Conservation (phyloP, 1,140 invertebrate genomes). For the Arctopsyche grandis region DNA sequence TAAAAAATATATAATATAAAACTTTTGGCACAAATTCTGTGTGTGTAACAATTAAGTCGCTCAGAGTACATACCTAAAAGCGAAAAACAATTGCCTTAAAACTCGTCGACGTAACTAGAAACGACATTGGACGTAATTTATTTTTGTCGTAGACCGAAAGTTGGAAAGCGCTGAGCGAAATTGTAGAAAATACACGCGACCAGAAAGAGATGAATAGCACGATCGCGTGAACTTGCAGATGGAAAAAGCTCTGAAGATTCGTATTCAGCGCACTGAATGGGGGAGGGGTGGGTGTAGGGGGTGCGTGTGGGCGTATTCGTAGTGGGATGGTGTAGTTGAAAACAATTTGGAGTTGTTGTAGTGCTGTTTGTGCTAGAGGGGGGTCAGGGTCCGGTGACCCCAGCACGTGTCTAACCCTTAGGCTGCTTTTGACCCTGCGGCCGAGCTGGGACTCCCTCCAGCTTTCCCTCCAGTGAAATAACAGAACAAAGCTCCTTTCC, state of each 20-base stretch:
- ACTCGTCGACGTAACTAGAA: too few species aligned
- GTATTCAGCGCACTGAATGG: neutral
- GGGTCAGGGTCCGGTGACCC: constrained; percentile 29
- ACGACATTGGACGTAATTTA: too few species aligned
- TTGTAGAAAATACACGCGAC: too few species aligned
- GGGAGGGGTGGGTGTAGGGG: neutral
- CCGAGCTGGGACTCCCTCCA: too few species aligned
- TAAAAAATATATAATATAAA: too few species aligned
- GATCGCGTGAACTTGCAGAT: constrained; percentile 19
- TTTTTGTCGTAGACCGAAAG: too few species aligned
- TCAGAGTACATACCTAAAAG: too few species aligned
- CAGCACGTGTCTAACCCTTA: constrained; percentile 33
- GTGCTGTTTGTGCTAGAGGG: constrained; percentile 8
- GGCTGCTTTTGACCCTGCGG: constrained; percentile 18
- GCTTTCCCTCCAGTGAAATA: neutral
- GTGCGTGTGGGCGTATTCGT: neutral
- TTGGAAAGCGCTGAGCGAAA: neutral
- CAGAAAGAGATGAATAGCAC: constrained; percentile 12
- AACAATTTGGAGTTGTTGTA: constrained; percentile 22
- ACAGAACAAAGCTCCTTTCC: neutral
- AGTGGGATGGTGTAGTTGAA: constrained; percentile 2
- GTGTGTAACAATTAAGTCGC: too few species aligned
- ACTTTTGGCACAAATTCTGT: too few species aligned
- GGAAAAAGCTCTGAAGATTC: neutral
- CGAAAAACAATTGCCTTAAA: too few species aligned